Evolutionary conservation across 2,888 invertebrate species (phyloP).

Genomic region (Drosophila cognata): DNA sequence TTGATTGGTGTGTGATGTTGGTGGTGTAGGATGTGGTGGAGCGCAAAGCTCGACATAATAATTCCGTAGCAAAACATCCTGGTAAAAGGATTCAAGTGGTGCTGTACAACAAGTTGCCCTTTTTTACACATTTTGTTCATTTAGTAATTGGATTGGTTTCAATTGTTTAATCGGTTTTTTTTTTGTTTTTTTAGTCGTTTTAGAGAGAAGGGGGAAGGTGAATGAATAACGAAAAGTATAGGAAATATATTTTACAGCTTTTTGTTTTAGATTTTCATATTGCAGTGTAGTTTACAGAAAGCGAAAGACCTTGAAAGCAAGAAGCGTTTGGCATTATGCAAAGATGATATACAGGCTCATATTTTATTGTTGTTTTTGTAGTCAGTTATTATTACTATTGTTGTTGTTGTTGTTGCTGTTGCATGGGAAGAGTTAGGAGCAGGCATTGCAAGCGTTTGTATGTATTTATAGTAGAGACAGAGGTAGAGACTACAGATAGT

Average conservation of each 20-base stretch:
- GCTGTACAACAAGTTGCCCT: conserved; percentile 82
- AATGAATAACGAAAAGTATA: conserved; percentile 78
- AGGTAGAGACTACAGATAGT: conserved; percentile 64
- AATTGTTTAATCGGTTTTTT: conserved; percentile 45
- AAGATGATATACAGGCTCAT: conserved; percentile 27
- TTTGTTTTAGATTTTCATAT: conserved; percentile 39
- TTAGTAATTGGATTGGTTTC: conserved; percentile 53
- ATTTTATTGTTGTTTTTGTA: conserved; percentile 25
- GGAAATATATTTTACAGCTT: conserved; percentile 76
- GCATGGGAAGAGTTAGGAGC: conserved; percentile 43
- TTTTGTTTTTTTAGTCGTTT: conserved; percentile 39
- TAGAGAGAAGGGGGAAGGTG: conserved; percentile 69
- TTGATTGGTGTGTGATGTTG: conserved; percentile 82
- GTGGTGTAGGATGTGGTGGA: conserved; percentile 81
- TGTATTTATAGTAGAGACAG: conserved; percentile 24
- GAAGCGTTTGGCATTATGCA: conserved; percentile 52
- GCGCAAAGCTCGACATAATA: conserved; percentile 82
- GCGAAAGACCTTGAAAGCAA: conserved; percentile 55
- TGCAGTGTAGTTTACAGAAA: conserved; percentile 47
- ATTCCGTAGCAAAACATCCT: conserved; percentile 82
- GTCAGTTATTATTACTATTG: conserved; percentile 10
- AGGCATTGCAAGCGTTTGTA: conserved; percentile 54
- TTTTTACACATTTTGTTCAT: conserved; percentile 72
- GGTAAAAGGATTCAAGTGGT: conserved; percentile 82
- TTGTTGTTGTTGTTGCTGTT: conserved; percentile 48